Percentiles rank a stretch among this genome's conserved stretches.
Conservation (phyloP, 1,140 invertebrate species). For the Zeugodacus cucurbitae region DNA sequence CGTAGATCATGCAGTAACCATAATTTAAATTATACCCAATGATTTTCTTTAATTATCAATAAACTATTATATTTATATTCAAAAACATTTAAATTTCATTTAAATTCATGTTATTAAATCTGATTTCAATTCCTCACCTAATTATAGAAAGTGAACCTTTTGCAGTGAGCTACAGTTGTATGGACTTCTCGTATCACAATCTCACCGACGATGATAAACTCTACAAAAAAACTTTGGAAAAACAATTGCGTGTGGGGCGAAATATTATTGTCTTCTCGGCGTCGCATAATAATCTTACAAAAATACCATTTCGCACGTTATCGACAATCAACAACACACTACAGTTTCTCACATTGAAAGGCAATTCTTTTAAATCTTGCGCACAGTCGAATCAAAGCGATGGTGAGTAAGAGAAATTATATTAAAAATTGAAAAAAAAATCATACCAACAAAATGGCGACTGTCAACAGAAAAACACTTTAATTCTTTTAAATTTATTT, state of each 20-base stretch:
- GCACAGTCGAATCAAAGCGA: not conserved
- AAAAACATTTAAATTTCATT: too few species aligned
- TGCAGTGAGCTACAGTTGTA: not conserved
- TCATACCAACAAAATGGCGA: too few species aligned
- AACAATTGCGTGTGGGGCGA: too few species aligned
- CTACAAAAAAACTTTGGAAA: not conserved
- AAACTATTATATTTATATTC: too few species aligned
- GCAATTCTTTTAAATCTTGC: constrained; percentile 11
- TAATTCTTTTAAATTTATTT: too few species aligned
- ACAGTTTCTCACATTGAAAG: constrained; percentile 25
- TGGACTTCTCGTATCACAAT: constrained; percentile 41
- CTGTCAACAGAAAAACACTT: too few species aligned
- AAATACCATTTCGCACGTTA: constrained; percentile 19
- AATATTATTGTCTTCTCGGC: constrained; percentile 26
- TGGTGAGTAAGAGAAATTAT: not conserved
- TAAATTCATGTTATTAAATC: not conserved
- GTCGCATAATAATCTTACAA: constrained; percentile 39
- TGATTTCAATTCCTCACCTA: not conserved
- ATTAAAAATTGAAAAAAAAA: too few species aligned
- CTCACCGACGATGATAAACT: constrained; percentile 2
- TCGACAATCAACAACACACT: not conserved
- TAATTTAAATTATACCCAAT: too few species aligned
- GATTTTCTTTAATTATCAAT: too few species aligned
- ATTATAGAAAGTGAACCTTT: not conserved
- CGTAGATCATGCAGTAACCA: too few species aligned